Evolutionary conservation across 2,797 vertebrate genomes (phyloP), one percentile per base, ranked within the genome.

Genomic region (Harpagifer antarcticus): DNA sequence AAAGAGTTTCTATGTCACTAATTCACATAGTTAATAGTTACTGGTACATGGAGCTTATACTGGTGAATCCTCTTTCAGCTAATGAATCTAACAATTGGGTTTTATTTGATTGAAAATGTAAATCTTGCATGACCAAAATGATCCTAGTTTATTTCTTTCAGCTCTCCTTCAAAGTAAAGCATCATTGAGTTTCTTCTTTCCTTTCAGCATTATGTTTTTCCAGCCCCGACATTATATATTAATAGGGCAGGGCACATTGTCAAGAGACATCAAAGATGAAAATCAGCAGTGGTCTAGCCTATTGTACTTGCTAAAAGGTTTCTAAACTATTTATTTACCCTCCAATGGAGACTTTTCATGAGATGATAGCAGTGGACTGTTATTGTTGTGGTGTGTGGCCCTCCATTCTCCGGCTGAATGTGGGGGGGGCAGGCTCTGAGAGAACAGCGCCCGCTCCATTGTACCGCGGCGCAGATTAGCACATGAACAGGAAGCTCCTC

Each of bases 401-500:
- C 80, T 84, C 82, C 79, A 79, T 93, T 92, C 84, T 89, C 68
- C 43, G 52, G 27, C 65, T 84, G 76, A 88, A 89, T 90, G 85
- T 69, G 78, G 48, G 72, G 72, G 70, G 83, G 82, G 82, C 48
- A 77, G 73, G 73, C 85, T 81, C 71, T 37, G 78, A 73, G 72
- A 84, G 79, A 86, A 84, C 78, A 67, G 66, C 5, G 45, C 74
- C 76, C 16, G 57, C 76, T 79, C 86, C 72, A 84, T 91, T 91
- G 88, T 91, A 58, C 61, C 42, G 43, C 42, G 27, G 17, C 56
- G 40, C 82, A 86, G 86, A 93, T 94, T 93, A 93, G 80, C 93
- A 93, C 91, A 93, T 89, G 90, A 93, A 94, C 92, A 91, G 91
- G 88, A 90, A 93, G 88, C 87, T 84, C 68, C 82, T 82, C 49